Conservation (phyloP, 2,113 vertebrate genomes). For the Candoia aspera region DNA sequence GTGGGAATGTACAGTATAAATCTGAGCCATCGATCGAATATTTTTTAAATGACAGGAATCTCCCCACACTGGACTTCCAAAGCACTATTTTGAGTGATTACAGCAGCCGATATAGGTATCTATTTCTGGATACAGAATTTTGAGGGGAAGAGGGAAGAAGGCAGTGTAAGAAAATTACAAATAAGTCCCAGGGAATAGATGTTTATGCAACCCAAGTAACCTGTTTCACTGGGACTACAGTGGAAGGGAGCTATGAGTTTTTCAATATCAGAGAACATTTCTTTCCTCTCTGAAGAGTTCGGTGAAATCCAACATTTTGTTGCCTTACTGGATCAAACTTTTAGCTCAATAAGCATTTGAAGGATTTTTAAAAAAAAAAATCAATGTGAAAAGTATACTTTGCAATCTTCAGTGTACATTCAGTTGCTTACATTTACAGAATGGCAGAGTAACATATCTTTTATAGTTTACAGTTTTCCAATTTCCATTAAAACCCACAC, state of each 20-base stretch:
- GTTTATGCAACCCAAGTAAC: background rate
- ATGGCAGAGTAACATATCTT: background rate
- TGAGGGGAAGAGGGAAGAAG: background rate
- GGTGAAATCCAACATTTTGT: background rate
- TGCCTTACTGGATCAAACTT: background rate
- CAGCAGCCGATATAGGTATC: background rate
- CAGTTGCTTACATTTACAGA: background rate
- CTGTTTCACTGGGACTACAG: background rate
- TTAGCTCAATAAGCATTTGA: background rate
- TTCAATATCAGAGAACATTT: background rate
- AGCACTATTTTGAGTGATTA: background rate
- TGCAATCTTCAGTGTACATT: background rate
- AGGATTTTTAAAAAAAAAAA: background rate
- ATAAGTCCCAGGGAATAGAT: background rate
- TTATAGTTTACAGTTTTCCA: background rate
- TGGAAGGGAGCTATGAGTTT: background rate
- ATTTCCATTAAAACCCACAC: constrained; percentile 30
- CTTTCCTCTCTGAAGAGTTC: background rate
- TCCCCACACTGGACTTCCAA: background rate
- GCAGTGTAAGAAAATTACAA: background rate
- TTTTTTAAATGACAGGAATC: background rate
- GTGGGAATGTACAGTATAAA: background rate
- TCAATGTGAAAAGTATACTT: background rate
- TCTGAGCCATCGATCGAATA: background rate
- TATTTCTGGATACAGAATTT: background rate